Conservation (phyloP, 92 coral and sea anemone species). For the Phenganax subtilis region DNA sequence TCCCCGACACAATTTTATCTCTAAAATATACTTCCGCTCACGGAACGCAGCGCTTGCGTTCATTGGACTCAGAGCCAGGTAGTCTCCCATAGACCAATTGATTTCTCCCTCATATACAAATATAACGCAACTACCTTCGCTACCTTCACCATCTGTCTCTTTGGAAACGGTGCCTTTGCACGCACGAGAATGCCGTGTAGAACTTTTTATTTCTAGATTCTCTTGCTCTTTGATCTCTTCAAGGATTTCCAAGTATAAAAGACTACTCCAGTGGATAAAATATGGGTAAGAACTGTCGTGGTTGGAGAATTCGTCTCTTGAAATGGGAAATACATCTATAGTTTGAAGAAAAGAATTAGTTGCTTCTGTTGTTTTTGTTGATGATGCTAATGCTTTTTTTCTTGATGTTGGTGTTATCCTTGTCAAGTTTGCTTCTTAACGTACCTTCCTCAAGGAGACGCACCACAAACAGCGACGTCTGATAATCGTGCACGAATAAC, state of each 20-base stretch:
- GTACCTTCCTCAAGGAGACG: conserved; percentile 48
- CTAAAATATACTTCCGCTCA: conserved; percentile 55
- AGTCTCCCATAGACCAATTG: conserved; percentile 42
- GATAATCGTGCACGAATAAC: conserved; percentile 57
- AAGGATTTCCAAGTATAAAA: conserved; percentile 53
- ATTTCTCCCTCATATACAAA: conserved; percentile 24
- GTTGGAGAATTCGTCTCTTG: conserved; percentile 26
- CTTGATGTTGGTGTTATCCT: not conserved
- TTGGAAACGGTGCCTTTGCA: not conserved
- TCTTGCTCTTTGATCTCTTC: conserved; percentile 57
- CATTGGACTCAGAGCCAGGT: conserved; percentile 53
- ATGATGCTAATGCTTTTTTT: not conserved
- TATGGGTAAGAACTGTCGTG: conserved; percentile 57
- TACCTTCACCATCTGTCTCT: not conserved
- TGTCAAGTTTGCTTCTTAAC: not conserved
- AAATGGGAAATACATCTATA: conserved; percentile 55
- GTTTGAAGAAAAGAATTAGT: not conserved
- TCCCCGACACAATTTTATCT: conserved; percentile 51
- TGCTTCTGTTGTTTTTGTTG: not conserved
- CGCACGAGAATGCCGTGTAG: not conserved
- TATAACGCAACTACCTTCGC: not conserved
- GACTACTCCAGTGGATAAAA: conserved; percentile 66
- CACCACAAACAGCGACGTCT: conserved; percentile 47
- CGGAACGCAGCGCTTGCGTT: conserved; percentile 48
- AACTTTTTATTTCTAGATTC: not conserved